Evolutionary conservation across 2,113 vertebrate species (phyloP), one percentile per base, ranked within the genome.

Genomic region (Corythornis vintsioides): DNA sequence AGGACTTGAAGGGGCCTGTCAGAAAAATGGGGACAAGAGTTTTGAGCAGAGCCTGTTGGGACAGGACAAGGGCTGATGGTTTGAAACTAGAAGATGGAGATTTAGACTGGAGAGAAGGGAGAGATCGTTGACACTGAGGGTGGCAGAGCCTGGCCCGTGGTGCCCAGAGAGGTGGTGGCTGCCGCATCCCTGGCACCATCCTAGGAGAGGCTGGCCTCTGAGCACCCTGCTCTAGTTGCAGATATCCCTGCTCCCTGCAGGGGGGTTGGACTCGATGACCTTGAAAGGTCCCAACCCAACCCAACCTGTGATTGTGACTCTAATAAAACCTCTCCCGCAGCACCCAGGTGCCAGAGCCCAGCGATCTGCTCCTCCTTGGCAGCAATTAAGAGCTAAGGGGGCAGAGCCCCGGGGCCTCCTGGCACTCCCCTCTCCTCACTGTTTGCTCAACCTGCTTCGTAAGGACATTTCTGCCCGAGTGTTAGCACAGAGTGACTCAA

Each of bases 381-480:
- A 38, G 56, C 40, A 57, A 15, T 31, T 6, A 52, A 16, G 38
- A 45, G 72, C 60, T 26, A 42, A 60, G 80, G n/a, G 60, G 50
- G 64, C 52, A 10, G 35, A 77, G 63, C 89, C 86, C 47, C 1
- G 9, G 15, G 35, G 60, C 7, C 5, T 67, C 83, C 50, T 65
- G 91, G 55, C 52, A 3, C 35, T 13, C 22, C 74, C 73, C 31
- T 91, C 91, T 67, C 3, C 0, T 50, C 5, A 0, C 52, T 59
- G 88, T 94, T 94, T 92, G 88, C 93, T 83, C 91, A 87, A 11
- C 3, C 16, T 70, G 88, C 90, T 90, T 83, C 10, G 13, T 72
- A 17, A 93, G 88, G 92, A 83, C 70, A 60, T 91, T 86, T 86
- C 35, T 93, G 65, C 74, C 74, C 10, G 7, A 76, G 90, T 56